Evolutionary conservation across 2,797 vertebrate species (phyloP), one percentile per base, ranked within the genome.

Genomic region (Knipowitschia caucasica): DNA sequence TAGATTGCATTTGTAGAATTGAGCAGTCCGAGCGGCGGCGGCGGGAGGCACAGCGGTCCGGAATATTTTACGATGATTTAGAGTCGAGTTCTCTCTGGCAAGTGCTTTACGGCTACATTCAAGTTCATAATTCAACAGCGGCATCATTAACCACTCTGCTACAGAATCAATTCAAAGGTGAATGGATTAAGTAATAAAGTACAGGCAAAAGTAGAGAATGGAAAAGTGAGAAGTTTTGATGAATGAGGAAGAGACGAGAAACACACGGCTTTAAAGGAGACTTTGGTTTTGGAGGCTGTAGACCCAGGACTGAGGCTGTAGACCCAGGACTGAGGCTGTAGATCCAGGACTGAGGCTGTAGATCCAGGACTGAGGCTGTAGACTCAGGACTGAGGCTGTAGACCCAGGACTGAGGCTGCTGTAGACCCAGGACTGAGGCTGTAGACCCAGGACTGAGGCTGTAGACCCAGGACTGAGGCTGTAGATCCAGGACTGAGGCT

Each of bases 1-100:
- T 67, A 29, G 38, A 63, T 67, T 56, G 69, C 68, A 73, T 75
- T 80, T 59, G 59, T 76, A 75, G 73, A 80, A 84, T 79, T 63
- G 80, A 71, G 75, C 68, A 72, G 56, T 50, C 60, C 46, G 74
- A 80, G 71, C 77, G 76, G 31, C 18, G 38, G 60, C 72, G 59
- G 62, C 59, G 65, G 49, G 82, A 77, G 73, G 56, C 62, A 47
- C 36, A 35, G 66, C 58, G 54, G 69, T 69, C 77, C 62, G 60
- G 46, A 71, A 12, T 33, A 33, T 75, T 81, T 59, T 40, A 53
- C 29, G 3, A 51, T 82, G 77, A 84, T 85, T 79, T 82, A 83
- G 36, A 36, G 62, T 3, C 7, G 61, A 11, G 68, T 65, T 59
- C 65, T 75, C 58, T 44, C 55, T 57, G 71, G 62, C 65, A 61